Base-by-base conservation (phyloP, 1,140 invertebrate genomes). In the Bilobella aurantiaca region DNA sequence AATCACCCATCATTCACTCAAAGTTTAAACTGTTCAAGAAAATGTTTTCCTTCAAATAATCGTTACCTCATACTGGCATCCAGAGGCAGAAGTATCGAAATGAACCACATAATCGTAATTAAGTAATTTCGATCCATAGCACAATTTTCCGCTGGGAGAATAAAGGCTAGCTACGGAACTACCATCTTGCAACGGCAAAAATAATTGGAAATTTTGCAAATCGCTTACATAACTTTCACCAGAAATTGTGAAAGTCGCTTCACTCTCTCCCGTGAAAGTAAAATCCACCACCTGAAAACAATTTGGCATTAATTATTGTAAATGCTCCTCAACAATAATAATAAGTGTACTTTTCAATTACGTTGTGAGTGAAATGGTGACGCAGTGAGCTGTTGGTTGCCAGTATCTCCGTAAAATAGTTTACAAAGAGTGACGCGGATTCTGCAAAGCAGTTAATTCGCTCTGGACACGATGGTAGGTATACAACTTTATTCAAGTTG, bases 391-490 rank as follows among this genome's bases (percentile, higher is more conserved):
- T 49, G 28, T 60, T 47, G 29, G 30, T 60, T 21, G 18, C 58
- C 42, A 69, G 25, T 14, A 63, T 63, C 49, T 65, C 67, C 3
- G 49, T 53, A 23, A 69, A 64, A 28, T 65, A 57, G 21, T 69
- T 62, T 21, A 61, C 59, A 0, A 69, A 5, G 3, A 69, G 0
- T 28, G 64, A 53, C 8, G 62, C n/a, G 2, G 61, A 32, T 37
- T 34, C 21, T 16, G n/a, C 23, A 29, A 29, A 58, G 23, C 64
- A 63, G 16, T 23, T 16, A 18, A 0, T 32, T 2, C n/a, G 23
- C 2, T 21, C 1, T 42, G 1, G 12, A 29, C 60, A 67, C 12
- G 21, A 3, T 1, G 68, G 68, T 5, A 69, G 23, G 21, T 56
- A 62, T 1, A 66, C 1, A 42, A 69, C 37, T 42, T 56, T 57